Percentiles rank a stretch among this genome's conserved stretches.
Evolutionary conservation across 1,140 invertebrate species (phyloP).

Genomic region (Philotrypesis tridentata): DNA sequence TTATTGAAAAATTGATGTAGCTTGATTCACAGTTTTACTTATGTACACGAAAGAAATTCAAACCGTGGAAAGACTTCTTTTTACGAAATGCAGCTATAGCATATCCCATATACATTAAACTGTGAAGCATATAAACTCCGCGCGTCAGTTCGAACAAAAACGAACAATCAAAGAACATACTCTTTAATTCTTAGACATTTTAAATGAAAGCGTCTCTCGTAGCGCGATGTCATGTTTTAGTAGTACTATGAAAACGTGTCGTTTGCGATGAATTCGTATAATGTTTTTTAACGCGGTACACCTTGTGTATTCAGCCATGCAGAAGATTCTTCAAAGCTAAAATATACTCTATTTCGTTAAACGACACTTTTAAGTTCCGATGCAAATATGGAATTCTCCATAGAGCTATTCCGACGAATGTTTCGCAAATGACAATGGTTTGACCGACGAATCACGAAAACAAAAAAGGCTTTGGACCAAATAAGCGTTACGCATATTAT

Average conservation of each 20-base stretch:
- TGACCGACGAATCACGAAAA: not conserved
- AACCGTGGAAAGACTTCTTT: too few relatives aligned
- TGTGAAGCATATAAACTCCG: too few relatives aligned
- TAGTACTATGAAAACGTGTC: too few relatives aligned
- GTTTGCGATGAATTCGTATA: too few relatives aligned
- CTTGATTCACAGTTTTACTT: not conserved
- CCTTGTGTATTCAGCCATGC: too few relatives aligned
- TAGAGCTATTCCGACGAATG: not conserved
- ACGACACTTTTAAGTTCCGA: too few relatives aligned
- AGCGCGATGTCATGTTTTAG: too few relatives aligned
- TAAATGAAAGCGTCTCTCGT: too few relatives aligned
- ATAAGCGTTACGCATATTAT: conserved; percentile 1
- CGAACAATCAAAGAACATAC: conserved; percentile 26
- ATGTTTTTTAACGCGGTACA: not conserved
- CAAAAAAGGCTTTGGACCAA: conserved; percentile 42
- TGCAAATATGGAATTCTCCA: not conserved
- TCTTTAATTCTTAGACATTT: conserved; percentile 14
- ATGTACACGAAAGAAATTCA: not conserved
- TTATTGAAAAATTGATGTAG: not conserved
- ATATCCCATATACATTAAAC: too few relatives aligned
- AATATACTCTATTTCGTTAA: too few relatives aligned
- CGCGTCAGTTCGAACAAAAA: not conserved
- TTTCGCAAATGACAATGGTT: not conserved
- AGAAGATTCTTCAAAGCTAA: too few relatives aligned
- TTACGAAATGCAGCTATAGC: too few relatives aligned